These are phyloP conservation scores for Hydrocynus forskahlii DNA, from an alignment of 2,797 vertebrate genomes.

Conservation along the genomic window DNA sequence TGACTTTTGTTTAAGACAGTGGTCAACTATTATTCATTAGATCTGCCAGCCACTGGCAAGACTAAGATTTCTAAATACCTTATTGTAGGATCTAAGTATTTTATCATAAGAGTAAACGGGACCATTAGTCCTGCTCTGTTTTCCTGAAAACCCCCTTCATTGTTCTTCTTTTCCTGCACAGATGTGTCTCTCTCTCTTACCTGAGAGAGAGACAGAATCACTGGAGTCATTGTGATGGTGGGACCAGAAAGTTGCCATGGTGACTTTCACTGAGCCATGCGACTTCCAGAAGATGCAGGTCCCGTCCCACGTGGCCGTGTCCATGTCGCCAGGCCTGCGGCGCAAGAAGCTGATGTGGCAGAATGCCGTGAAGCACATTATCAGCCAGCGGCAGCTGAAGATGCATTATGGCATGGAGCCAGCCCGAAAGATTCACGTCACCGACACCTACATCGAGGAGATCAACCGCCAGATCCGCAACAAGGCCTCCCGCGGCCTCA, in stretches of 20 bases:
- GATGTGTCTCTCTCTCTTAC: neutral
- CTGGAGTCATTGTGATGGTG: constrained; percentile 17
- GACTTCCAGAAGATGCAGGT: constrained; percentile 64
- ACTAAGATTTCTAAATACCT: too few species aligned
- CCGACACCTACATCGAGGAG: constrained; percentile 76
- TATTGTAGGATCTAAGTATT: too few species aligned
- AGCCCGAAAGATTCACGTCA: constrained; percentile 75
- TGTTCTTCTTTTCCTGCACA: constrained; percentile 15
- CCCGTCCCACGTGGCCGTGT: constrained; percentile 57
- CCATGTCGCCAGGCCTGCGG: constrained; percentile 71
- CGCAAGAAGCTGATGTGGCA: constrained; percentile 80
- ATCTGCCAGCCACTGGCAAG: too few species aligned
- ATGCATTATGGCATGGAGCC: constrained; percentile 73
- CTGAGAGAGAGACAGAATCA: constrained; percentile 10
- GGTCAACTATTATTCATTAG: too few species aligned
- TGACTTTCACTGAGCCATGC: constrained; percentile 70
- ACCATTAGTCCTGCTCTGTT: neutral
- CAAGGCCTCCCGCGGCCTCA: constrained; percentile 72
- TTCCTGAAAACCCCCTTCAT: neutral
- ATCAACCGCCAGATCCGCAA: constrained; percentile 79
- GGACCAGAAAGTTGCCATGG: constrained; percentile 62
- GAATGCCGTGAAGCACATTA: constrained; percentile 78
- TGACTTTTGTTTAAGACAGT: too few species aligned
- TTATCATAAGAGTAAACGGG: too few species aligned
- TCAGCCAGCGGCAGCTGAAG: constrained; percentile 71